Percentiles rank a stretch among this genome's conserved stretches.
Evolutionary conservation across 2,797 vertebrate genomes (phyloP).

Genomic region (Acipenser oxyrinchus): DNA sequence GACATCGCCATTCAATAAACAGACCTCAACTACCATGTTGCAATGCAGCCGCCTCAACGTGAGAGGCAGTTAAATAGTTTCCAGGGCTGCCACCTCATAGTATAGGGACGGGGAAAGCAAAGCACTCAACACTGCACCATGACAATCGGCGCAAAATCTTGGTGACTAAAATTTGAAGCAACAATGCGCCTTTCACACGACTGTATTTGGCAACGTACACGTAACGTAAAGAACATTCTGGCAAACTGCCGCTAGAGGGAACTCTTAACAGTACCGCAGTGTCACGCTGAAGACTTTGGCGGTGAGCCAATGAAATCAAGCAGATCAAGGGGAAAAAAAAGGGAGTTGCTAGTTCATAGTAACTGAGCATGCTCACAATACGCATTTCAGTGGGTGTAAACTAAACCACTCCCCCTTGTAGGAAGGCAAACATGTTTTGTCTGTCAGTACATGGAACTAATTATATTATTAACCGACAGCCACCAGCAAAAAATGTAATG

Average conservation of each 20-base stretch:
- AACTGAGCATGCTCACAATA: not conserved
- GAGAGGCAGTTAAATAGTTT: too few species aligned
- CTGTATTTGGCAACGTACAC: not conserved
- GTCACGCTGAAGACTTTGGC: slow-evolving; percentile 5
- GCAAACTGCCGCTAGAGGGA: slow-evolving; percentile 9
- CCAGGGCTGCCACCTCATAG: too few species aligned
- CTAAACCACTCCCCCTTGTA: not conserved
- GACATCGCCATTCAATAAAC: not conserved
- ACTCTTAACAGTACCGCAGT: slow-evolving; percentile 14
- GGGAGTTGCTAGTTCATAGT: not conserved
- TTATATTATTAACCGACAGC: not conserved
- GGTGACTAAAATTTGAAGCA: not conserved
- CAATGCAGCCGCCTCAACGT: not conserved
- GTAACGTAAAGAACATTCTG: slow-evolving; percentile 4
- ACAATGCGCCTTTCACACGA: not conserved
- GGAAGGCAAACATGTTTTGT: not conserved
- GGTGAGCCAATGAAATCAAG: not conserved
- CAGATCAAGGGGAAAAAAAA: not conserved
- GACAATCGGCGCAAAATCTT: not conserved
- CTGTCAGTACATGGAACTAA: not conserved
- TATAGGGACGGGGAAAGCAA: not conserved
- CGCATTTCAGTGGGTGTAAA: not conserved
- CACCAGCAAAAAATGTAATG: not conserved
- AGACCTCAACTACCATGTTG: not conserved
- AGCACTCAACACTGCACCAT: not conserved